Conservation (phyloP, 2,113 vertebrate genomes). For the Mormyrus lacerda region DNA sequence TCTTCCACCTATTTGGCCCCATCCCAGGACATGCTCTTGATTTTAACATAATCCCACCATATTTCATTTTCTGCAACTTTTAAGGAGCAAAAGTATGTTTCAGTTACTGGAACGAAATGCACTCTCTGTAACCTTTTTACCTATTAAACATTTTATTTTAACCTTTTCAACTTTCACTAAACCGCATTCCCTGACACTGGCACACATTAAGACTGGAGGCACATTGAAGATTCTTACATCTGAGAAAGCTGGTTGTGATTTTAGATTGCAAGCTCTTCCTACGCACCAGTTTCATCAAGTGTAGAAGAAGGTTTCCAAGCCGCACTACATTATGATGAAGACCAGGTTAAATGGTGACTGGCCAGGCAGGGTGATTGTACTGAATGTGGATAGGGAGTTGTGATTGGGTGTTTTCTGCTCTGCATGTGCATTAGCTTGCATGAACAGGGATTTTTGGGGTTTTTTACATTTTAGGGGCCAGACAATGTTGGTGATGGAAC, state of each 20-base stretch:
- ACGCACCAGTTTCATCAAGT: neutral
- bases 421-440: neutral
- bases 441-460: neutral
- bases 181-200: constrained; percentile 16
- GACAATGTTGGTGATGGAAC: neutral
- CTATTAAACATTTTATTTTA: constrained; percentile 39
- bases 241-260: neutral
- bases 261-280: neutral
- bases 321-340: neutral
- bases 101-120: constrained; percentile 53
- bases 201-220: neutral
- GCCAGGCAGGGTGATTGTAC: neutral
- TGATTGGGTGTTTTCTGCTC: neutral
- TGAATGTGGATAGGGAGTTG: neutral
- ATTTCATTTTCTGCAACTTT: constrained; percentile 46
- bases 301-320: neutral
- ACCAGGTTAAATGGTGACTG: neutral
- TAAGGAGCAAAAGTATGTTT: constrained; percentile 50
- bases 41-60: constrained; percentile 53
- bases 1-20: constrained; percentile 41
- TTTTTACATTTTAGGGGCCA: neutral
- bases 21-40: constrained; percentile 43
- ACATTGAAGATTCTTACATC: neutral
- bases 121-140: neutral
- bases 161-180: constrained; percentile 51